A percentile compares a stretch with the other conserved stretches of the same genome.
These are phyloP conservation scores for Apotomis capreana DNA, from an alignment of 2,888 invertebrate genomes.

Conservation along the genomic window DNA sequence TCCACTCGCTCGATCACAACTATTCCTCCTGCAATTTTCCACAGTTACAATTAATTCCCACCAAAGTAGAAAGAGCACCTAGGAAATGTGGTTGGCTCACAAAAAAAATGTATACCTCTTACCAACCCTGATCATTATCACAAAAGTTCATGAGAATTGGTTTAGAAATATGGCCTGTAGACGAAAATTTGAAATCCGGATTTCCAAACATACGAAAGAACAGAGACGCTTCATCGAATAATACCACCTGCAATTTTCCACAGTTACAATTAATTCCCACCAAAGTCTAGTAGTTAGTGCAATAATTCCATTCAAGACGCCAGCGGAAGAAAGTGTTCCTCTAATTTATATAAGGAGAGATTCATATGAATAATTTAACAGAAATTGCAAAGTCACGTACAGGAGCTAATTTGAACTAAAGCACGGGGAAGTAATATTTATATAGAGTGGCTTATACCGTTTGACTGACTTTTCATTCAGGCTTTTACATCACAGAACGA, in stretches of 20 bases:
- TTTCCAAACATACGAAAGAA: no score
- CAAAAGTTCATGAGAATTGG: no score
- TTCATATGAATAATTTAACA: slow-evolving; percentile 64
- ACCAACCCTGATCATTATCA: no score
- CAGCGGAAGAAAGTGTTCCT: slow-evolving; percentile 38
- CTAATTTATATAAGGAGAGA: slow-evolving; percentile 49
- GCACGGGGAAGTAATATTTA: slow-evolving; percentile 44
- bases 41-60: not conserved
- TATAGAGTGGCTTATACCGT: slow-evolving; percentile 23
- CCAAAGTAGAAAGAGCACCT: no score
- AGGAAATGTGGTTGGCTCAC: no score
- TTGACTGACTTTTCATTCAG: not conserved
- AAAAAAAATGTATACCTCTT: no score
- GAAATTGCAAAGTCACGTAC: slow-evolving; percentile 63
- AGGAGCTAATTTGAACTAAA: slow-evolving; percentile 62
- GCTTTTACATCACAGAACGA: not conserved
- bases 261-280: not conserved
- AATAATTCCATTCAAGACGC: slow-evolving; percentile 28
- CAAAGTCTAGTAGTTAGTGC: slow-evolving; percentile 20
- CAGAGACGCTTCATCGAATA: no score
- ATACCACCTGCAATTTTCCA: not conserved
- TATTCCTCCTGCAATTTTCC: not conserved
- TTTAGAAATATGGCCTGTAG: no score
- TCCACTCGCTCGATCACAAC: no score
- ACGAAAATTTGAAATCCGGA: no score